These are phyloP conservation scores for Sisor rabdophorus DNA, from an alignment of 2,113 vertebrate genomes.

Conservation along the genomic window DNA sequence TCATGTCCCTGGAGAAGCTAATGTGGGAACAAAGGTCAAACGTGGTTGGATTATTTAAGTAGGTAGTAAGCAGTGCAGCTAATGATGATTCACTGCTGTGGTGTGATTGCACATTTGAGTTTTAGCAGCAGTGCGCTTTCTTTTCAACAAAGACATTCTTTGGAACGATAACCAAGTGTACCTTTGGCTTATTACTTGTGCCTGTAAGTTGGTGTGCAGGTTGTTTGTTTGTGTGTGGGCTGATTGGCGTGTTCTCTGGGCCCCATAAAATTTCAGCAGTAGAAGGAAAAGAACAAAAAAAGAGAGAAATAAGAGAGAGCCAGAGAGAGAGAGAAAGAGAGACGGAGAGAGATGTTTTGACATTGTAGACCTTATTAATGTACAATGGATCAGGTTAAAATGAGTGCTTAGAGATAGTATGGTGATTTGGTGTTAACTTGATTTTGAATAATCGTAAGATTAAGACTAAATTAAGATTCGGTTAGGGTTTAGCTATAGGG, in stretches of 20 bases:
- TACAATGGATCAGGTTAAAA: not conserved
- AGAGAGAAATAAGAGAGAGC: not conserved
- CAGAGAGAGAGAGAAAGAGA: not conserved
- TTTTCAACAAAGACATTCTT: not conserved
- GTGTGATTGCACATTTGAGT: constrained; percentile 25
- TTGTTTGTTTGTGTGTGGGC: constrained; percentile 20
- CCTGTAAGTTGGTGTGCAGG: constrained; percentile 9
- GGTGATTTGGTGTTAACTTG: not conserved
- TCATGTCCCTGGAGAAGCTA: not conserved
- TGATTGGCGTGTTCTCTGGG: not conserved
- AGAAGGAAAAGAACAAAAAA: not conserved
- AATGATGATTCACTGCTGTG: constrained; percentile 25
- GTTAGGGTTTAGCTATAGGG: too few relatives aligned
- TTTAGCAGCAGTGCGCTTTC: not conserved
- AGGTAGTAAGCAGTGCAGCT: not conserved
- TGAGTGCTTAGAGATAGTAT: not conserved
- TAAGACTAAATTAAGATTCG: not conserved
- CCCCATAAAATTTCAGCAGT: constrained; percentile 8
- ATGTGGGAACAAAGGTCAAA: not conserved
- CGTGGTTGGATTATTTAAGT: not conserved
- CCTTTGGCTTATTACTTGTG: not conserved
- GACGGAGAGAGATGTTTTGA: not conserved
- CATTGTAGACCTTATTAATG: constrained; percentile 9
- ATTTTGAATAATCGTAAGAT: not conserved
- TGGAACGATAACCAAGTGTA: not conserved